Percentiles rank a stretch among this genome's conserved stretches.
Evolutionary conservation across 2,797 vertebrate genomes (phyloP).

Genomic region (Malurus splendens): DNA sequence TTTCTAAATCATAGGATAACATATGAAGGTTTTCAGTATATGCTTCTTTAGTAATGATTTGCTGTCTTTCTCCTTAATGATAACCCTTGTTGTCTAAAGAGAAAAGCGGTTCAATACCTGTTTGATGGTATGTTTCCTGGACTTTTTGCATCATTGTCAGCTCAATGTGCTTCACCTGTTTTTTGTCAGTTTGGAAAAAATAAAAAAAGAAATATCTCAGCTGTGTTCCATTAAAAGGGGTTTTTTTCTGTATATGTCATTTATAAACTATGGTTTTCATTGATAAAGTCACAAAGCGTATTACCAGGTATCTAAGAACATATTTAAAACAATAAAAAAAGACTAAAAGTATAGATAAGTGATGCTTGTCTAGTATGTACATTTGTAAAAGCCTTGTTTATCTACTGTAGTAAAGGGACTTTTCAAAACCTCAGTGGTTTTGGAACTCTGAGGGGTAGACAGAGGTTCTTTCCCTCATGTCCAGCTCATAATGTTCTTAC

Average conservation of each 20-base stretch:
- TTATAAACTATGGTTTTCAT: not conserved
- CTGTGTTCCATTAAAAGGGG: not conserved
- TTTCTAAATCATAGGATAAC: not conserved
- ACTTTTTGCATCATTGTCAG: not conserved
- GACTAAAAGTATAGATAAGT: not conserved
- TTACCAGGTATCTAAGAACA: not conserved
- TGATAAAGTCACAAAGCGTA: not conserved
- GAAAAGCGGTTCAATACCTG: not conserved
- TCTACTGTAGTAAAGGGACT: not conserved
- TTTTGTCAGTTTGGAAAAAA: not conserved
- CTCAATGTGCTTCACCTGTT: not conserved
- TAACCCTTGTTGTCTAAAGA: not conserved
- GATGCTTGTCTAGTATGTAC: not conserved
- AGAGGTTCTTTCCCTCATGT: not conserved
- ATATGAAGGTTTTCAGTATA: not conserved
- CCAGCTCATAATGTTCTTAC: not conserved
- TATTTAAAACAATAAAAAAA: not conserved
- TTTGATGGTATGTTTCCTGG: not conserved
- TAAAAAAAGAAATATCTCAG: not conserved
- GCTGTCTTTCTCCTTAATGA: not conserved
- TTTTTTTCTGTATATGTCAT: not conserved
- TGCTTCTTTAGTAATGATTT: not conserved
- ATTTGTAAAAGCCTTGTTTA: not conserved
- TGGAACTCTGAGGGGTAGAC: fast-evolving
- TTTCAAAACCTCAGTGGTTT: not conserved